phyloP scores from a whole-genome alignment of 1,140 invertebrate genomes.

The Caenorhabditis latens region DNA sequence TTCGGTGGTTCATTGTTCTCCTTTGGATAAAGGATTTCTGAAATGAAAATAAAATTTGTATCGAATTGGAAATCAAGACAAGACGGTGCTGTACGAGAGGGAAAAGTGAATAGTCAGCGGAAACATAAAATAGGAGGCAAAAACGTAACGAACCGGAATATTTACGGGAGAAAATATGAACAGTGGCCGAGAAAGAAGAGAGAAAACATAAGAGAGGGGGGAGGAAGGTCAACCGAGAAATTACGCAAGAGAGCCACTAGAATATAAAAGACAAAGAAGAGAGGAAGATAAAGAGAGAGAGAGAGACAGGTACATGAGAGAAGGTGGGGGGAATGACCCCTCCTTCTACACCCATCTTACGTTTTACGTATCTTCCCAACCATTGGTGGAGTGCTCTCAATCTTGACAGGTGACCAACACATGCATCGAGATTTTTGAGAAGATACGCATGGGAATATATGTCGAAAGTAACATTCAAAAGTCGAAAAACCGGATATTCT shows the following conservation, averaged over 20 bases:
- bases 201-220: background rate
- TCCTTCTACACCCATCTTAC: too few relatives aligned
- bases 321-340: background rate
- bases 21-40: constrained; percentile 6
- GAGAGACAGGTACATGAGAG: background rate
- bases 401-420: too few relatives aligned
- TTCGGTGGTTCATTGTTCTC: background rate
- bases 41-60: background rate
- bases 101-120: background rate
- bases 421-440: too few relatives aligned
- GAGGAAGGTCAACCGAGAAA: constrained; percentile 32
- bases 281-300: background rate
- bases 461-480: too few relatives aligned
- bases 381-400: too few relatives aligned
- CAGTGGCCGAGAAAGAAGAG: constrained; percentile 19
- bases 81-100: background rate
- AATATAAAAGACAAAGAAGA: background rate
- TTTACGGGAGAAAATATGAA: background rate
- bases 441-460: too few relatives aligned
- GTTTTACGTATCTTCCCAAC: too few relatives aligned
- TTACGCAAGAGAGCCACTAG: constrained; percentile 43
- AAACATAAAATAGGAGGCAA: background rate
- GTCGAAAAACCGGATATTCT: too few relatives aligned
- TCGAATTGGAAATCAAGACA: background rate
- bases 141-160: constrained; percentile 3